A percentile compares a stretch with the other conserved stretches of the same genome.
Conservation (phyloP, 2,888 invertebrate genomes). For the Mesorhabditis spiculigera region DNA sequence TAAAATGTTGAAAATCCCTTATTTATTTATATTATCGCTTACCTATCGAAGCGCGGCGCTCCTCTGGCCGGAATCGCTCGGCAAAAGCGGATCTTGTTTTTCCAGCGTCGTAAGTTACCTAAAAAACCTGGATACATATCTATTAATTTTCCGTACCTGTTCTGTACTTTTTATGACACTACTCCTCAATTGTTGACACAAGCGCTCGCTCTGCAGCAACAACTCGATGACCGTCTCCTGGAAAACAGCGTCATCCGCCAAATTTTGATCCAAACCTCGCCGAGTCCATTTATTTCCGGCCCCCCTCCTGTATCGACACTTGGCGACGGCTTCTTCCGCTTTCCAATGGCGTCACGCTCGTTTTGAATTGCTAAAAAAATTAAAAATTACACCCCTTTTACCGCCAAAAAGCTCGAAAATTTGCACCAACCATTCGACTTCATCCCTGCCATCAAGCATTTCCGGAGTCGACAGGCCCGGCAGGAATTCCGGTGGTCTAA, state of each 20-base stretch:
- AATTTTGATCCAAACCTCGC: not conserved
- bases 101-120: not conserved
- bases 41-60: not conserved
- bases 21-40: not conserved
- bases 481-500: slow-evolving; percentile 50
- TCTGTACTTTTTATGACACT: slow-evolving; percentile 51
- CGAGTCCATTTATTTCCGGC: slow-evolving; percentile 1
- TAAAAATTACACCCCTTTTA: not conserved
- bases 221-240: slow-evolving; percentile 32
- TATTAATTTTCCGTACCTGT: slow-evolving; percentile 23
- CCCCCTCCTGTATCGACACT: slow-evolving; percentile 3
- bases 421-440: slow-evolving; percentile 32
- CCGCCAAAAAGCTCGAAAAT: not conserved
- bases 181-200: slow-evolving; percentile 45
- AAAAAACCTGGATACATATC: not conserved
- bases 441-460: slow-evolving; percentile 49
- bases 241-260: slow-evolving; percentile 3
- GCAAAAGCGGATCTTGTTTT: slow-evolving; percentile 2
- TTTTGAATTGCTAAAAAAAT: slow-evolving; percentile 44
- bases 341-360: slow-evolving; percentile 49
- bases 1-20: too few relatives aligned
- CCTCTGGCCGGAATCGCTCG: slow-evolving; percentile 5
- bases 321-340: slow-evolving; percentile 36
- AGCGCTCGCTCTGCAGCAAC: slow-evolving; percentile 34
- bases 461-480: slow-evolving; percentile 43